Evolutionary conservation across 2,888 invertebrate genomes (phyloP).

Genomic region (Strigamia crassipes): DNA sequence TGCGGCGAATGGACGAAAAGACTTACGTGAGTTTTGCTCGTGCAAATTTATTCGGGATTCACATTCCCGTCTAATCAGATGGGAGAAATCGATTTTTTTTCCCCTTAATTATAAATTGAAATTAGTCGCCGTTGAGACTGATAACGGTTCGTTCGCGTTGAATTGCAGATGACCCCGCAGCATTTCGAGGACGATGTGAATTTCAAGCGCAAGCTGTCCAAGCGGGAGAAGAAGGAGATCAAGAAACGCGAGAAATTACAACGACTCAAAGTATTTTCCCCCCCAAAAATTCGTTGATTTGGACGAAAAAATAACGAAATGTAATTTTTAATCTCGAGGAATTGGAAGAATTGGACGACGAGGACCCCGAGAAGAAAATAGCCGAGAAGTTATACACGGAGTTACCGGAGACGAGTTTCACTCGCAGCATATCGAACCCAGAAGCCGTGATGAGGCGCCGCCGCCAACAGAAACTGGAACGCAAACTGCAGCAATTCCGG

Average conservation of each 20-base stretch:
- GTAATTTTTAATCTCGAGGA: constrained; percentile 2
- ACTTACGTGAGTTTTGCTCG: constrained; percentile 60
- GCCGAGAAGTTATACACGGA: constrained; percentile 93
- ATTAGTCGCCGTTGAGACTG: not conserved
- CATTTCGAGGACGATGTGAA: constrained; percentile 73
- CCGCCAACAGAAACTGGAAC: constrained; percentile 93
- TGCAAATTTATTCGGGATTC: not conserved
- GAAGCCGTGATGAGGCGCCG: constrained; percentile 98
- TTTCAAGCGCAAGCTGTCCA: constrained; percentile 91
- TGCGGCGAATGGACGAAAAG: constrained; percentile 85
- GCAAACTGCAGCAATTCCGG: constrained; percentile 92
- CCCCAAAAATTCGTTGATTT: not conserved
- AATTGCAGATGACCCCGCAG: constrained; percentile 57
- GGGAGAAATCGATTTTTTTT: not conserved
- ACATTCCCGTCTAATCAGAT: not conserved
- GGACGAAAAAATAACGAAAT: too few relatives aligned
- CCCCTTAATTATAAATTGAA: not conserved
- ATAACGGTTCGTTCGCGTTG: not conserved
- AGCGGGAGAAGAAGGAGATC: constrained; percentile 95
- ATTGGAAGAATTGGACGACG: constrained; percentile 59
- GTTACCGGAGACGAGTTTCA: constrained; percentile 97
- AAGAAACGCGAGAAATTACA: constrained; percentile 91
- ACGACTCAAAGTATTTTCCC: constrained; percentile 58
- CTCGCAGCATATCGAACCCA: constrained; percentile 98
- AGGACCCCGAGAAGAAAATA: constrained; percentile 73